These are phyloP conservation scores for Julus scandinavius DNA, from an alignment of 2,888 invertebrate genomes.

Conservation along the genomic window DNA sequence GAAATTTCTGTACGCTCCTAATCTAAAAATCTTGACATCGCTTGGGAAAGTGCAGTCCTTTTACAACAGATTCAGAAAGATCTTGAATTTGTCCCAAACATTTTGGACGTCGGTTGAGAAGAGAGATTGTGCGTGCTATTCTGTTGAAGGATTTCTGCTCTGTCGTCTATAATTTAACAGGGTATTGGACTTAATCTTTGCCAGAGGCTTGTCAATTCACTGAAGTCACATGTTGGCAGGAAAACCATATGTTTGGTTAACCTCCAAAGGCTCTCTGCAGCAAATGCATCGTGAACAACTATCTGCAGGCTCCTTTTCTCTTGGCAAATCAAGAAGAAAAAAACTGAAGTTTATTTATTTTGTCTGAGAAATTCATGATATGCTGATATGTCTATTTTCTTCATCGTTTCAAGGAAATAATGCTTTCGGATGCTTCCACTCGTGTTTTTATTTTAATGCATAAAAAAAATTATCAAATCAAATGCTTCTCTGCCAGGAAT, in stretches of 20 bases:
- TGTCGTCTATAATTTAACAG: neutral
- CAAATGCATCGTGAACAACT: neutral
- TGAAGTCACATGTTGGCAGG: neutral
- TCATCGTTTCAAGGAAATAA: no score
- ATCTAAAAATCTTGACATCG: constrained; percentile 36
- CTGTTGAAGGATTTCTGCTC: neutral
- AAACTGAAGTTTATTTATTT: no score
- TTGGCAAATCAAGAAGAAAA: no score
- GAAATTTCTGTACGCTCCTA: constrained; percentile 31
- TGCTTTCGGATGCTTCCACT: no score
- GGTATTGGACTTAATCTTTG: constrained; percentile 5
- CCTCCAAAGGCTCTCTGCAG: neutral
- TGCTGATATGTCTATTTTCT: no score
- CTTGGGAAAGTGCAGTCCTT: neutral
- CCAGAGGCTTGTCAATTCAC: constrained; percentile 5
- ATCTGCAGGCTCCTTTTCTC: no score
- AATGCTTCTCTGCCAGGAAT: no score
- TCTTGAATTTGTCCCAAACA: constrained; percentile 26
- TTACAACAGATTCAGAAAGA: neutral
- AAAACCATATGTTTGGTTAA: neutral
- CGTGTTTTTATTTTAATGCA: no score
- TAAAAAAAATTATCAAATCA: no score
- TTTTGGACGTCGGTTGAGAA: neutral
- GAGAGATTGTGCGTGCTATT: neutral
- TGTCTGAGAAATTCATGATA: no score